Evolutionary conservation across 2,797 vertebrate genomes (phyloP), one percentile per base, ranked within the genome.

Genomic region (Neostethus bicornis): DNA sequence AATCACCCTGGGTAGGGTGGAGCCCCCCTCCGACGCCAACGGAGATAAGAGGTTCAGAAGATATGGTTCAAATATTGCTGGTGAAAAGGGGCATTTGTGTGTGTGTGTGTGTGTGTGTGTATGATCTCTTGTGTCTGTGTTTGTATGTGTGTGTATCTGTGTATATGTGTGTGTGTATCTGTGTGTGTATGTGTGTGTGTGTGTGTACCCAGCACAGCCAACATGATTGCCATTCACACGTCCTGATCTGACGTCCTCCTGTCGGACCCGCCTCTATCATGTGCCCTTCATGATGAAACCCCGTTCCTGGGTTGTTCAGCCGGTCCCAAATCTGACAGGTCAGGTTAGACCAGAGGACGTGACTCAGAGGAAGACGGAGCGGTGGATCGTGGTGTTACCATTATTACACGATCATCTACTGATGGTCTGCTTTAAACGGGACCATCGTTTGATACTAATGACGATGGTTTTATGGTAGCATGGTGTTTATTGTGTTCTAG

Each of bases 201-300:
- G n/a, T n/a, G n/a, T n/a, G n/a, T n/a, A n/a, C n/a, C n/a, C n/a
- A n/a, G n/a, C n/a, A n/a, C n/a, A n/a, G n/a, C n/a, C n/a, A n/a
- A n/a, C n/a, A n/a, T 53, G 53, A 58, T 50, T 58, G 23, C 39
- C 54, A 68, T 67, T 47, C 9, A 28, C 41, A 55, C 65, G 50
- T 59, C 49, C n/a, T 50, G 45, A 75, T 56, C 38, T 67, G 61
- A 77, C 80, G 61, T 64, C 20, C 14, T 54, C 66, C 61, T 56
- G 61, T 69, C 53, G 54, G 60, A 67, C 50, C 76, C 75, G 56
- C 66, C 46, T 67, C 45, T 49, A 56, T 34, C 66, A 71, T 76
- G 80, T 77, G 70, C 61, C 73, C 46, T 45, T 63, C 67, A 63
- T 57, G 64, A 84, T 82, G 80, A 77, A 59, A 75, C 56, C 60